Base-by-base conservation (phyloP, 2,113 vertebrate species). In the Alligator sinensis region DNA sequence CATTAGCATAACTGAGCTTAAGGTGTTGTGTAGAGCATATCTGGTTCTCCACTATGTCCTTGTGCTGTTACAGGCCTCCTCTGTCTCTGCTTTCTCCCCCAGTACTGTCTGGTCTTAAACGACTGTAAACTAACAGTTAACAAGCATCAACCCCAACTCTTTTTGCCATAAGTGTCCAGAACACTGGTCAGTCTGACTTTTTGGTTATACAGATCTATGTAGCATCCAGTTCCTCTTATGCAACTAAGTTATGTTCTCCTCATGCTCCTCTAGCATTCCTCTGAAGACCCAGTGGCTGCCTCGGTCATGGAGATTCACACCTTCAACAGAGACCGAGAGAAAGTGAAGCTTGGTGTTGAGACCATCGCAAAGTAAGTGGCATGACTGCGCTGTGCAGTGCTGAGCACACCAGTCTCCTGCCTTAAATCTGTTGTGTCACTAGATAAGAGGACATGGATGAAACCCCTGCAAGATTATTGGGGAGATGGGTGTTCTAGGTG, bases 291-390 rank as follows among this genome's bases (percentile, higher is more conserved):
- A 0, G 98, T 99, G 17, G 98, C 98, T 21, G 99, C 99, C 11
- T 99, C 99, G 11, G 98, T 99, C 91, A 99, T 99, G 99, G 99
- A 99, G 98, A 97, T 99, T 72, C 98, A 99, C 96, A 99, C 99
- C 1, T 99, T 99, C 96, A 99, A 99, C 94, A 99, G 98, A 96
- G 99, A 99, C 97, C 97, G 95, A 84, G 99, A 99, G 38, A 99
- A 97, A 88, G 98, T 99, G 24, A 99, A 98, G 61, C 90, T 96
- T 14, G 99, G 99, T 0, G 98, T 99, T 94, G 99, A 99, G 87
- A 99, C 99, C 90, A 98, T 99, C 5, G 99, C 98, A 97, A 99
- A 98, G 99, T 99, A 96, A 98, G 98, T 86, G 77, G 22, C 19
- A 7, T n/a, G 22, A 17, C 5, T 22, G 62, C 1, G 1, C 2